A percentile compares a stretch with the other conserved stretches of the same genome.
These are phyloP conservation scores for Holcopasites calliopsidis DNA, from an alignment of 1,140 invertebrate species.

Conservation along the genomic window DNA sequence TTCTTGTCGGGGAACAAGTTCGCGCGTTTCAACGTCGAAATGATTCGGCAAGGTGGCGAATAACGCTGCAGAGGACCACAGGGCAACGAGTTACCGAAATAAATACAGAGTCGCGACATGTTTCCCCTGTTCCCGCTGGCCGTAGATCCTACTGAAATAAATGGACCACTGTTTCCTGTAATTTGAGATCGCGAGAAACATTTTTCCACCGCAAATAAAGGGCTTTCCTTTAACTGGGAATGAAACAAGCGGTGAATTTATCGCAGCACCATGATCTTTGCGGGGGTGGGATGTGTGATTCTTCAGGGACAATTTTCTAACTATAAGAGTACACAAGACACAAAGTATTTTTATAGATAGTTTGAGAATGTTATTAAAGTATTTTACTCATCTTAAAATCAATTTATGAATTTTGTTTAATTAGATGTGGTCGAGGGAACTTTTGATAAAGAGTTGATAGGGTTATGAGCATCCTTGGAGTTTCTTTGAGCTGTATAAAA, in stretches of 20 bases:
- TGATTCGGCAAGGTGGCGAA: slow-evolving; percentile 16
- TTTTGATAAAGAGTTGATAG: too few species aligned
- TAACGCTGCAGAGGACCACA: slow-evolving; percentile 18
- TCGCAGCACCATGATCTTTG: neutral
- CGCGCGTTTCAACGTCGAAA: neutral
- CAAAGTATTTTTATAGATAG: too few species aligned
- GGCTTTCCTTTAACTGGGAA: neutral
- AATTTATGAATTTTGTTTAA: too few species aligned
- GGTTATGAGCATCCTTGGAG: too few species aligned
- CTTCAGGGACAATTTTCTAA: too few species aligned
- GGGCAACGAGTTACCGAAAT: slow-evolving; percentile 50
- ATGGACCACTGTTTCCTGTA: slow-evolving; percentile 60
- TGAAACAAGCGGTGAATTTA: neutral
- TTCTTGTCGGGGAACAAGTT: neutral
- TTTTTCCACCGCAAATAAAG: slow-evolving; percentile 21
- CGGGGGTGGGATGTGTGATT: too few species aligned
- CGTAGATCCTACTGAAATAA: slow-evolving; percentile 50
- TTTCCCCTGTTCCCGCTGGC: neutral
- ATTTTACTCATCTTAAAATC: too few species aligned
- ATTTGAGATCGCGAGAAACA: slow-evolving; percentile 56
- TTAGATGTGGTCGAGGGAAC: too few species aligned
- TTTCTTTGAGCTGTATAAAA: too few species aligned
- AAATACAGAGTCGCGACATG: slow-evolving; percentile 52
- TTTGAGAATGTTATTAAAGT: too few species aligned
- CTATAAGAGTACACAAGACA: too few species aligned